phyloP scores from a whole-genome alignment of 2,888 invertebrate genomes.

The Heliconius cydno region DNA sequence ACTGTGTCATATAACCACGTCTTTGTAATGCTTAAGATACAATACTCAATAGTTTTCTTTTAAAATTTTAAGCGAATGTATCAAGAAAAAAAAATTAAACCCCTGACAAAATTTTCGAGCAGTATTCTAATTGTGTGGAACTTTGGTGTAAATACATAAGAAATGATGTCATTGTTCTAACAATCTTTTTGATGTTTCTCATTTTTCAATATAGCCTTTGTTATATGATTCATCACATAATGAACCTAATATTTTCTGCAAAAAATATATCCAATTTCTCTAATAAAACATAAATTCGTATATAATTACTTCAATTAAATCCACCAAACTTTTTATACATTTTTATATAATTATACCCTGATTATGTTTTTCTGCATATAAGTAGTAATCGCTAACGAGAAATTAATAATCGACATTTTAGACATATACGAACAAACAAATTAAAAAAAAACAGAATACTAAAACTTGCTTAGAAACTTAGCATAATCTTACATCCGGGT shows the following conservation, averaged over 20 bases:
- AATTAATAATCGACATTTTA: background rate
- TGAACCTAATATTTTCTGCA: background rate
- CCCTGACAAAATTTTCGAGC: slow-evolving; percentile 3
- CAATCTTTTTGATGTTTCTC: background rate
- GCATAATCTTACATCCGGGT: slow-evolving; percentile 12
- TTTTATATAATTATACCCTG: background rate
- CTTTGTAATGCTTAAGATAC: too few relatives aligned
- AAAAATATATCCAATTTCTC: background rate
- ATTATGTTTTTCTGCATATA: background rate
- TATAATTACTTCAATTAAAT: background rate
- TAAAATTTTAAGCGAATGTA: background rate
- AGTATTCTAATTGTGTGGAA: background rate
- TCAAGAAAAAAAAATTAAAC: background rate
- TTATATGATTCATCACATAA: background rate
- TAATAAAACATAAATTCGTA: background rate
- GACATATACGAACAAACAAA: background rate
- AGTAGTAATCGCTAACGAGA: background rate
- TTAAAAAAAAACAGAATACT: background rate
- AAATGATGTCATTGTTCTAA: background rate
- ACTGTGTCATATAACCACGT: too few relatives aligned
- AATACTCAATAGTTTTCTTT: too few relatives aligned
- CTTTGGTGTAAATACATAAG: background rate
- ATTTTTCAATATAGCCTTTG: background rate
- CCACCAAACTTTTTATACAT: background rate
- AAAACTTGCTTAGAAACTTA: slow-evolving; percentile 1